Evolutionary conservation across 2,113 vertebrate species (phyloP).

Genomic region (Scomber scombrus): DNA sequence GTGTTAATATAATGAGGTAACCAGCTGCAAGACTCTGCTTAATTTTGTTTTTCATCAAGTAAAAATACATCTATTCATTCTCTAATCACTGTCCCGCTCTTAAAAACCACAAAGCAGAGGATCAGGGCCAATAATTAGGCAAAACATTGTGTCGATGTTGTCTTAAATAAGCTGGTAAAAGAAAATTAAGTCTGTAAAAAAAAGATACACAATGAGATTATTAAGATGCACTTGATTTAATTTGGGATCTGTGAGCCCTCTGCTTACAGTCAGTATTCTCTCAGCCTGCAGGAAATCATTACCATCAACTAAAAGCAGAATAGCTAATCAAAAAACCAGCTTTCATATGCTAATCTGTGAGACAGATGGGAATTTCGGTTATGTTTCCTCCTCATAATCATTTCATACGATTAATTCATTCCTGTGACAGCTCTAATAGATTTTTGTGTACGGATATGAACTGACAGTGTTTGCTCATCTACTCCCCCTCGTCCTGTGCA

Average conservation of each 20-base stretch:
- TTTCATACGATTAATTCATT: neutral
- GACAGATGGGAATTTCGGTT: constrained; percentile 13
- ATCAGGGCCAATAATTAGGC: too few relatives aligned
- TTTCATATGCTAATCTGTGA: constrained; percentile 49
- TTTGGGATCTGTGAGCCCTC: constrained; percentile 8
- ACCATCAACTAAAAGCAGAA: constrained; percentile 22
- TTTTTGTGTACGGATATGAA: neutral
- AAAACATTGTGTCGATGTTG: neutral
- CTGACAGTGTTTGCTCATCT: neutral
- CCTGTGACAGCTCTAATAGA: neutral
- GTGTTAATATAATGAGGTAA: too few relatives aligned
- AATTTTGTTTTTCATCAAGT: too few relatives aligned
- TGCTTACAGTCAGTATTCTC: constrained; percentile 10
- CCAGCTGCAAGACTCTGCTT: neutral
- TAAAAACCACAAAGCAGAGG: too few relatives aligned
- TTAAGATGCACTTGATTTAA: constrained; percentile 11
- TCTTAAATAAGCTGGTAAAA: neutral
- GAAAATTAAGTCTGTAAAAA: neutral
- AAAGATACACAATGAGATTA: neutral
- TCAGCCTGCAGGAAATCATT: neutral
- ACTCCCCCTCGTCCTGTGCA: constrained; percentile 63
- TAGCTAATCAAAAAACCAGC: constrained; percentile 4
- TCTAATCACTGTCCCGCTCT: too few relatives aligned
- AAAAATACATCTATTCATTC: too few relatives aligned
- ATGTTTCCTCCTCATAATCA: neutral